Evolutionary conservation across 2,113 vertebrate genomes (phyloP).

Genomic region (Muntiacus muntjak): DNA sequence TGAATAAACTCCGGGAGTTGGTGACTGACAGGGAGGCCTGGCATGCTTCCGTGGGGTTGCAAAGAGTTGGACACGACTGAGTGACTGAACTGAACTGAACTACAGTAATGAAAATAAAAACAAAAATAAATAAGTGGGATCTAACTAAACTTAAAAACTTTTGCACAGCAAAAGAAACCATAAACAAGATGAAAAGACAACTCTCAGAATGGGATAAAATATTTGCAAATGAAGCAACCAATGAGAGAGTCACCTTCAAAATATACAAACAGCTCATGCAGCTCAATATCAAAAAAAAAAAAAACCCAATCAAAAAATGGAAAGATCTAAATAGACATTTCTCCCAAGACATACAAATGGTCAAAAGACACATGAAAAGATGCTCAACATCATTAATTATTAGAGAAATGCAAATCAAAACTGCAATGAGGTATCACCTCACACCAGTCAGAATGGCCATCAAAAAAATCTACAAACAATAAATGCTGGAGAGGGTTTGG

Average conservation of each 20-base stretch:
- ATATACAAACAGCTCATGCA: neutral
- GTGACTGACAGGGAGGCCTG: neutral
- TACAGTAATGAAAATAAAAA: neutral
- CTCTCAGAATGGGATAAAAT: neutral
- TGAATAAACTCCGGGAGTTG: neutral
- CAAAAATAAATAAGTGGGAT: neutral
- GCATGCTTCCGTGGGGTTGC: fast-evolving
- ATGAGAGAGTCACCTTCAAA: neutral
- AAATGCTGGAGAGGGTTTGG: neutral
- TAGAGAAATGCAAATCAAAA: neutral
- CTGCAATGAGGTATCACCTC: neutral
- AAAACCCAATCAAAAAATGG: neutral
- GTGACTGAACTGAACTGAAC: neutral
- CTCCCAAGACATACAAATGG: neutral
- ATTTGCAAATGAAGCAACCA: neutral
- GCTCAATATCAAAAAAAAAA: neutral
- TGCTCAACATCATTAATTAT: neutral
- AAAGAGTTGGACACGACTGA: neutral
- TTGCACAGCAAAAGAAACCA: neutral
- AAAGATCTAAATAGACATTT: neutral
- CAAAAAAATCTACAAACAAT: neutral
- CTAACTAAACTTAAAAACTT: neutral
- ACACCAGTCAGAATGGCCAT: neutral
- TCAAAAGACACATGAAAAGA: neutral
- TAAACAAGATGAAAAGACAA: neutral